Base-by-base conservation (phyloP, 2,888 invertebrate genomes). In the Drosophila maculinotata region DNA sequence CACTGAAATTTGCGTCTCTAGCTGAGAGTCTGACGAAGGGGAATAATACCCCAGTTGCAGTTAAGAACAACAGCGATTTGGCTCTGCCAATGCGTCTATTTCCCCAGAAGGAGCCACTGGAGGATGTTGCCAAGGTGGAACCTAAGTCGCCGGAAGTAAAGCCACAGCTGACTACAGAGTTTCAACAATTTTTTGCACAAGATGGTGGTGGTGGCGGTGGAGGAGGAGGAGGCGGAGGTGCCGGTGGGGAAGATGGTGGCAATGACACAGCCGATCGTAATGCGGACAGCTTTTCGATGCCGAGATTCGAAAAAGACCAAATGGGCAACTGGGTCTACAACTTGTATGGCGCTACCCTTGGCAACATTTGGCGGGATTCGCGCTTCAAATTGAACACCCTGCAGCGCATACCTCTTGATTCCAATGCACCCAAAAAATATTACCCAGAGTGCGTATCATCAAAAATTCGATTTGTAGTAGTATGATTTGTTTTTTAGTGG, bases 371-470 rank as follows among this genome's bases (percentile, higher is more conserved):
- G 1, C 30, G 25, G 7, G 57, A 38, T 10, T 7, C 15, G 5
- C 56, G 57, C 12, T 56, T 31, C 7, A 20, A 4, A 1, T 5
- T 8, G 0, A 6, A 12, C 8, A 38, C 56, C 10, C 1, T 15
- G 2, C 7, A 36, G 1, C 56, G 6, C 7, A 1, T 20, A 1
- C 9, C 5, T 4, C 3, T 56, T 2, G 36, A 56, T 5, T 56
- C 56, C 1, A 30, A 56, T 30, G 56, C 56, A 3, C 9, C 3
- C 28, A 30, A n/a, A 15, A 0, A 0, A 0, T 56, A 28, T 7
- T 56, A 36, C 35, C 56, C 56, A 8, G 6, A 12, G 56, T 56
- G 5, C 35, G 56, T 56, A 20, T 20, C 20, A 3, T n/a, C n/a
- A n/a, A n/a, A n/a, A n/a, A n/a, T n/a, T n/a, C n/a, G n/a, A n/a